These are phyloP conservation scores for Mus musculus DNA, from an alignment of 2,113 vertebrate species.

Conservation along the genomic window DNA sequence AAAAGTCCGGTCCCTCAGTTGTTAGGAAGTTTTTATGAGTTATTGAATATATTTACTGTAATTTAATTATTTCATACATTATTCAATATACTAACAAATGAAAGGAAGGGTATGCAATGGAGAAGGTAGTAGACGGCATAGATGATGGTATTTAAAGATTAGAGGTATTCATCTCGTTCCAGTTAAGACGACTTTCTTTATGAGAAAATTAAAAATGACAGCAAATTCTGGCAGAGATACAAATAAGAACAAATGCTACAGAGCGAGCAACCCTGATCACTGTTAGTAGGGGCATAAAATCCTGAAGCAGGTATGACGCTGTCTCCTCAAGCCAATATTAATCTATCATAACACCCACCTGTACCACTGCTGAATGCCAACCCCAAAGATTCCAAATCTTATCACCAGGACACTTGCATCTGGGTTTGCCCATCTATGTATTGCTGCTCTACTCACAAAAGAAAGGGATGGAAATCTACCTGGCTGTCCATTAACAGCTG, in stretches of 20 bases:
- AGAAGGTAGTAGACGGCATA: neutral
- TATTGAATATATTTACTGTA: neutral
- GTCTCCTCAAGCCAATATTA: neutral
- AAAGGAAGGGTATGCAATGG: neutral
- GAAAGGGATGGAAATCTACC: neutral
- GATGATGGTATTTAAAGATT: neutral
- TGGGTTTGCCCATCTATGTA: neutral
- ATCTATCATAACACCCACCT: neutral
- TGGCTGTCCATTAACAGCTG: neutral
- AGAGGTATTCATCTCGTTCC: accelerated
- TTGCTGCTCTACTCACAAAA: neutral
- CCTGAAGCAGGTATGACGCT: neutral
- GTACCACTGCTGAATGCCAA: neutral
- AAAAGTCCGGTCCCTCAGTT: neutral
- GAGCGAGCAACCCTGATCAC: neutral
- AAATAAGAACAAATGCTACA: neutral
- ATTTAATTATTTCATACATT: neutral
- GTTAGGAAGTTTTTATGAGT: neutral
- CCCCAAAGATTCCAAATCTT: neutral
- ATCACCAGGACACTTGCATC: no score
- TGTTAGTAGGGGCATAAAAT: neutral
- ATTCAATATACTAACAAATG: neutral
- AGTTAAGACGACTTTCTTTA: no score
- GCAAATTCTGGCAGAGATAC: neutral
- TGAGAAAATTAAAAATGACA: neutral